Base-by-base conservation (phyloP, 2,113 vertebrate genomes). In the Lophura nycthemera region DNA sequence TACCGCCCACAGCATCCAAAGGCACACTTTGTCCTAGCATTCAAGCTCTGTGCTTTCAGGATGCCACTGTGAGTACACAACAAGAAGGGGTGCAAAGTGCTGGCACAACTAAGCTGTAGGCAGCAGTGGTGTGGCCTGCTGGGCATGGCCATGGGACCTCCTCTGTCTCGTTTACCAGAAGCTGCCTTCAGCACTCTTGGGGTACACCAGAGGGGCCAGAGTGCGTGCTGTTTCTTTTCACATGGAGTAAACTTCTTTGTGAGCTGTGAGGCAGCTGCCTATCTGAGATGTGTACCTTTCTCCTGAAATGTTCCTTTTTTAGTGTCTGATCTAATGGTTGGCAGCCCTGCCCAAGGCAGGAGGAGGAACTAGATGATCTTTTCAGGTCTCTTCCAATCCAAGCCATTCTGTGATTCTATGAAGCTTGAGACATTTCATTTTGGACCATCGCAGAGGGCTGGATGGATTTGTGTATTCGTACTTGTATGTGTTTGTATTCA, bases 141-240 rank as follows among this genome's bases (percentile, higher is more conserved):
- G 47, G 57, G 22, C 27, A 30, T 0, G 3, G 45, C 11, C 8
- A 5, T 14, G 9, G 7, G 64, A 42, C 13, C 32, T 54, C 38
- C 18, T 59, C 34, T 40, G 45, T 9, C n/a, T 52, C 9, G 1
- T 79, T 63, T 16, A 80, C 8, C 30, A 42, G 30, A 50, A 77
- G 50, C 29, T 42, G 59, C 6, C 14, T 56, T 71, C 47, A 72
- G 52, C 80, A 27, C 67, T 61, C 20, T 30, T 47, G 43, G 56
- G 42, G 29, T 29, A 56, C 10, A 12, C 34, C 60, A 12, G 18
- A 25, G 43, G 75, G 72, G 11, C 60, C 54, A 3, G 27, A 25
- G 5, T 50, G 89, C 50, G 71, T 72, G 50, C 50, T 42, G 66
- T 9, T 63, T 10, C 40, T 70, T 56, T 88, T 76, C 36, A n/a